A percentile compares a stretch with the other conserved stretches of the same genome.
Conservation (phyloP, 2,797 vertebrate species). For the Microcaecilia unicolor region DNA sequence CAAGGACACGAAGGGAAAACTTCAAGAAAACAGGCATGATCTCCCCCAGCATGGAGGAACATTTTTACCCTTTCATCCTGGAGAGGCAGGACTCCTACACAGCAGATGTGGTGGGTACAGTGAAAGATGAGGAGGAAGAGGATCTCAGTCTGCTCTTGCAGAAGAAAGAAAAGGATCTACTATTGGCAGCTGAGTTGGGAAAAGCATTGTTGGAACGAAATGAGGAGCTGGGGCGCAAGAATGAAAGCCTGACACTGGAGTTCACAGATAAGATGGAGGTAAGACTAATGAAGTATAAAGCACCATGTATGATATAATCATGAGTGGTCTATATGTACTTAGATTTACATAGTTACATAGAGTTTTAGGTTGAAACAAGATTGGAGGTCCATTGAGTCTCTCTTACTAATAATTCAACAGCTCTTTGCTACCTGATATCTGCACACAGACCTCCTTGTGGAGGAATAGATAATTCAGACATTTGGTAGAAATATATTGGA, state of each 20-base stretch:
- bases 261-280: constrained; percentile 35
- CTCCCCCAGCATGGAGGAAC: constrained; percentile 30
- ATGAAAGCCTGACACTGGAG: constrained; percentile 27
- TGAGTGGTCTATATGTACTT: too few relatives aligned
- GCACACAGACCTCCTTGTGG: too few relatives aligned
- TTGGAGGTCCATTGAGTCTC: too few relatives aligned
- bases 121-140: constrained; percentile 12
- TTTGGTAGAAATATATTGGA: too few relatives aligned
- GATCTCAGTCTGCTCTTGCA: constrained; percentile 37
- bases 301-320: too few relatives aligned
- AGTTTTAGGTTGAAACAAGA: too few relatives aligned
- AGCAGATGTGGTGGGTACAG: constrained; percentile 1
- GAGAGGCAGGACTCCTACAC: constrained; percentile 31
- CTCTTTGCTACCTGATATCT: too few relatives aligned
- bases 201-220: constrained; percentile 50
- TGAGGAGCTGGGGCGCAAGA: constrained; percentile 30
- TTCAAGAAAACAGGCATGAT: neutral
- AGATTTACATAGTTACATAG: too few relatives aligned
- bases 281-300: too few relatives aligned
- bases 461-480: too few relatives aligned
- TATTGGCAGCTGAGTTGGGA: constrained; percentile 41
- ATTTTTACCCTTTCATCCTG: constrained; percentile 41
- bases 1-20: neutral
- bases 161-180: constrained; percentile 43
- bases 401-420: too few relatives aligned